Evolutionary conservation across 2,888 invertebrate genomes (phyloP).

Genomic region (Didymodactylos carnosus): DNA sequence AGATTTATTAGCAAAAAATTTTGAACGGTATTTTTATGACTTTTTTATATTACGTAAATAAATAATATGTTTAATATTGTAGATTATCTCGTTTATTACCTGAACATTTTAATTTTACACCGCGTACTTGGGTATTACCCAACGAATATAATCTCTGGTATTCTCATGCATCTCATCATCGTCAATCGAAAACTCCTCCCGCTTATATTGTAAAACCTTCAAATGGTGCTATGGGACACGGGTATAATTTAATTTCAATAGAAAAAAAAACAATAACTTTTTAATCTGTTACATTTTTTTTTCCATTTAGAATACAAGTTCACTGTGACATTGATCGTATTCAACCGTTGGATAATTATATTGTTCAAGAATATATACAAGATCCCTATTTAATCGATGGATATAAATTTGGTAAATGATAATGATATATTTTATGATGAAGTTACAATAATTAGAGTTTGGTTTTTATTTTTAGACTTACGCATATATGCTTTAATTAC

Average conservation of each 20-base stretch:
- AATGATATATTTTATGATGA: not conserved
- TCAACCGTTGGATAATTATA: conserved; percentile 25
- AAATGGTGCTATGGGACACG: conserved; percentile 35
- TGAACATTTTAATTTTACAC: conserved; percentile 32
- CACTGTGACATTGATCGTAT: conserved; percentile 24
- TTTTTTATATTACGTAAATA: not conserved
- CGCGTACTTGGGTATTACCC: conserved; percentile 32
- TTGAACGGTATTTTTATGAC: conserved; percentile 23
- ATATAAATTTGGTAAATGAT: conserved; percentile 22
- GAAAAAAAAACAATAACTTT: not conserved
- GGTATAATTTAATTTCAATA: conserved; percentile 20
- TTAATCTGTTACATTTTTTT: not conserved
- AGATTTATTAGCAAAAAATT: conserved; percentile 32
- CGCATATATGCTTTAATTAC: conserved; percentile 33
- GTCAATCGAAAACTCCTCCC: conserved; percentile 25
- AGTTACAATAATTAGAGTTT: conserved; percentile 17
- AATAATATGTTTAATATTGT: not conserved
- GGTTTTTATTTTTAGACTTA: conserved; percentile 20
- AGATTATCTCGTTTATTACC: conserved; percentile 18
- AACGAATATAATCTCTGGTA: conserved; percentile 26
- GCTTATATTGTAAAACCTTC: conserved; percentile 33
- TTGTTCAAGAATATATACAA: conserved; percentile 34
- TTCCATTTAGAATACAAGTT: conserved; percentile 24
- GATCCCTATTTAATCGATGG: conserved; percentile 33
- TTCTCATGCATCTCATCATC: conserved; percentile 27